A percentile compares a stretch with the other conserved stretches of the same genome.
Conservation (phyloP, 2,888 invertebrate genomes). For the Zaprionus obscuricornis region DNA sequence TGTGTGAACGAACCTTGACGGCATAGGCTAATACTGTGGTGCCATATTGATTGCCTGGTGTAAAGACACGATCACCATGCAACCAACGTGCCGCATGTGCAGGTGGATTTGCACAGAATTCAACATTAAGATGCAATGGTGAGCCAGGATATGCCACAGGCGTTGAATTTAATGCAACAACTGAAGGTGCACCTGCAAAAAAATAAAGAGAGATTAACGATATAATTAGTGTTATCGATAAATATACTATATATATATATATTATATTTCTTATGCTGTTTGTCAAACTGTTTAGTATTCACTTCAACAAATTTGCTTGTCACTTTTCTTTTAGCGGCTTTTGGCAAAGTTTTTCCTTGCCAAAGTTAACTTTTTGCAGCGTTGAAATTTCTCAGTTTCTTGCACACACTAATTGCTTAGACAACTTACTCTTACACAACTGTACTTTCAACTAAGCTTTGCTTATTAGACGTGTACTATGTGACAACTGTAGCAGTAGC, state of each 20-base stretch:
- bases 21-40: slow-evolving; percentile 83
- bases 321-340: slow-evolving; percentile 22
- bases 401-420: slow-evolving; percentile 41
- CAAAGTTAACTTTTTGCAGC: slow-evolving; percentile 15
- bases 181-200: slow-evolving; percentile 87
- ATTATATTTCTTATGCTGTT: no score
- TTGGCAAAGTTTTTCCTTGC: slow-evolving; percentile 1
- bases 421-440: slow-evolving; percentile 48
- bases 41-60: slow-evolving; percentile 84
- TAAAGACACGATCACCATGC: slow-evolving; percentile 83
- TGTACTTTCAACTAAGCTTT: slow-evolving; percentile 39
- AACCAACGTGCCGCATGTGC: slow-evolving; percentile 84
- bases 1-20: slow-evolving; percentile 79
- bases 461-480: slow-evolving; percentile 25
- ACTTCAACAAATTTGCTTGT: no score
- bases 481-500: slow-evolving; percentile 32
- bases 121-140: slow-evolving; percentile 87
- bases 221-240: neutral
- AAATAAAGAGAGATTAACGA: neutral
- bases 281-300: no score
- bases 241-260: neutral
- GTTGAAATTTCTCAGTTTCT: slow-evolving; percentile 9
- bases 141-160: slow-evolving; percentile 89
- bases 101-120: slow-evolving; percentile 91
- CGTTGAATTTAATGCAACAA: slow-evolving; percentile 87